These are phyloP conservation scores for Caenorhabditis sulstoni DNA, from an alignment of 2,888 invertebrate species.

Conservation along the genomic window DNA sequence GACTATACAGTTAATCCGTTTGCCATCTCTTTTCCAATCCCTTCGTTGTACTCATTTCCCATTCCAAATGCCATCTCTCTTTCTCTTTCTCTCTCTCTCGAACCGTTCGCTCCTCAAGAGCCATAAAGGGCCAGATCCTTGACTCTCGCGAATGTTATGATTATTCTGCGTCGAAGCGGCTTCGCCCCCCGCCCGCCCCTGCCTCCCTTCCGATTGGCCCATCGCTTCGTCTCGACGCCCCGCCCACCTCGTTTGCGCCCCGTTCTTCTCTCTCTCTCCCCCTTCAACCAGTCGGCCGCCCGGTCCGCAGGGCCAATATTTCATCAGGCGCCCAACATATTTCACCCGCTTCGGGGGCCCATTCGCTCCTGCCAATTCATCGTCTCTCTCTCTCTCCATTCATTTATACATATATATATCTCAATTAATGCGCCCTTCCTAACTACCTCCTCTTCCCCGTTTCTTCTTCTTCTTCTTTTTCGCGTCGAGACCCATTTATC, in stretches of 20 bases:
- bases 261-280: neutral
- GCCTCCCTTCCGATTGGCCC: conserved; percentile 29
- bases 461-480: neutral
- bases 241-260: conserved; percentile 31
- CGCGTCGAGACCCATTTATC: conserved; percentile 20
- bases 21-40: neutral
- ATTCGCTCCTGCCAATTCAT: conserved; percentile 2
- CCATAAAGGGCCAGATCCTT: conserved; percentile 13
- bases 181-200: neutral
- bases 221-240: neutral
- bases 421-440: conserved; percentile 31
- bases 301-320: conserved; percentile 40
- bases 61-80: neutral
- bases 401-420: conserved; percentile 27
- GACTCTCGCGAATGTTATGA: conserved; percentile 25
- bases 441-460: conserved; percentile 1
- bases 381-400: conserved; percentile 2
- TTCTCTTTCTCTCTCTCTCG: neutral
- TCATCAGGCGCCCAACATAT: conserved; percentile 46
- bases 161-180: conserved; percentile 6
- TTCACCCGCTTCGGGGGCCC: conserved; percentile 15
- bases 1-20: too few species aligned
- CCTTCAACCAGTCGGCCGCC: conserved; percentile 21
- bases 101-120: conserved; percentile 1
- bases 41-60: too few species aligned